phyloP scores from a whole-genome alignment of 2,888 invertebrate genomes.

The Clepsis dumicolana region DNA sequence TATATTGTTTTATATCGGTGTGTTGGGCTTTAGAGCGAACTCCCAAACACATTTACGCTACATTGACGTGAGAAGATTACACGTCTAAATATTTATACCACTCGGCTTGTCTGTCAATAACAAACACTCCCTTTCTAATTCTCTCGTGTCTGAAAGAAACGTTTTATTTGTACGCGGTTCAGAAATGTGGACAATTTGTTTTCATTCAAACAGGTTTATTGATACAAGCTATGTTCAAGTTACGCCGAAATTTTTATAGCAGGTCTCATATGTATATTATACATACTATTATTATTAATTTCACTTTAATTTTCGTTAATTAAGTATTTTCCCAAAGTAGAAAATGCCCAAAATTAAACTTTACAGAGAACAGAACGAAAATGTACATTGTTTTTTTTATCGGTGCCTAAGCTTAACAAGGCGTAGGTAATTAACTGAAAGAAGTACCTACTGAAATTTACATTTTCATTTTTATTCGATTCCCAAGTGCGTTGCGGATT shows the following conservation, averaged over 20 bases:
- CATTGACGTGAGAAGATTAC: constrained; percentile 39
- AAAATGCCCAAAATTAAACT: neutral
- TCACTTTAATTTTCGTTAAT: too few species aligned
- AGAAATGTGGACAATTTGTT: constrained; percentile 8
- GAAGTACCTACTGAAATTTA: neutral
- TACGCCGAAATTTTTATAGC: neutral
- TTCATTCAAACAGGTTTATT: constrained; percentile 13
- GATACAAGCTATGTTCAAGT: neutral
- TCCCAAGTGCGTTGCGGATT: constrained; percentile 18
- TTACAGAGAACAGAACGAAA: neutral
- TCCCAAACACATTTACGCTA: constrained; percentile 33
- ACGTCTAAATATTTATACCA: constrained; percentile 40
- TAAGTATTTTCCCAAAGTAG: too few species aligned
- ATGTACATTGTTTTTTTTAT: neutral
- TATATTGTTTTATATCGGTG: constrained; percentile 19
- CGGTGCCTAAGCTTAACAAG: neutral
- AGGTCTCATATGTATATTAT: too few species aligned
- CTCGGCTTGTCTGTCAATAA: constrained; percentile 33
- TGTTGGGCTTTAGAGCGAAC: constrained; percentile 3
- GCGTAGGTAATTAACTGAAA: neutral
- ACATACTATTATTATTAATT: too few species aligned
- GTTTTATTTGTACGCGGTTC: constrained; percentile 18
- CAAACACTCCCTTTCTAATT: constrained; percentile 28
- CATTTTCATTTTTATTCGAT: constrained; percentile 8
- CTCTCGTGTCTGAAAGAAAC: constrained; percentile 12